These are phyloP conservation scores for Brachionus plicatilis DNA, from an alignment of 1,140 invertebrate genomes.

Conservation along the genomic window DNA sequence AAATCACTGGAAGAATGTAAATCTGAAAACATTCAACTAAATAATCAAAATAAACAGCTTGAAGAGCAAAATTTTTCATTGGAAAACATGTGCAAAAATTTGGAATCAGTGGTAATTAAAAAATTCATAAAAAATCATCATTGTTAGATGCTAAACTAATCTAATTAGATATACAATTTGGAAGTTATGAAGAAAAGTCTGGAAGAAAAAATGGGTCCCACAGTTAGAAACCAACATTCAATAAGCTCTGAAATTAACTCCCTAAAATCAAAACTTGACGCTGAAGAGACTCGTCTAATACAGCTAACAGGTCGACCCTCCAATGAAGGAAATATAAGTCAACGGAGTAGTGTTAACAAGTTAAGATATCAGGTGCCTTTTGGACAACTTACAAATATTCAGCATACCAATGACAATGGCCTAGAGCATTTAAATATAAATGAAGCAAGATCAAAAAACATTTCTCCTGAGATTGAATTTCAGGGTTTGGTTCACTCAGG, in stretches of 20 bases:
- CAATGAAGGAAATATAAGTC: not conserved
- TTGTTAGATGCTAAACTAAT: too few relatives aligned
- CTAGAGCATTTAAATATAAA: not conserved
- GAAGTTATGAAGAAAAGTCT: slow-evolving; percentile 7
- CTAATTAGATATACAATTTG: not conserved
- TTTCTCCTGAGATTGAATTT: slow-evolving; percentile 1
- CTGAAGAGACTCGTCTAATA: not conserved
- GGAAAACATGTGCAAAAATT: slow-evolving; percentile 21
- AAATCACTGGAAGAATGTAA: not conserved
- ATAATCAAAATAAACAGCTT: not conserved
- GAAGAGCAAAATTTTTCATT: slow-evolving; percentile 11
- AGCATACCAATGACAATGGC: not conserved
- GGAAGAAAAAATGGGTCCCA: not conserved
- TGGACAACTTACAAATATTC: not conserved
- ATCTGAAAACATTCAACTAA: not conserved
- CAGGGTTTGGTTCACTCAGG: not conserved
- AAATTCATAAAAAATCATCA: not conserved
- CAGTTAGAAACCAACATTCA: not conserved
- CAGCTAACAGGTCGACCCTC: not conserved
- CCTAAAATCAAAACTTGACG: slow-evolving; percentile 10
- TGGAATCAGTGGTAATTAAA: not conserved
- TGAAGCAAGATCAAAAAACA: not conserved
- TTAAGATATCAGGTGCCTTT: not conserved
- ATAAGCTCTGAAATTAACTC: slow-evolving; percentile 3
- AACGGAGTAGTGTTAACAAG: not conserved